Percentiles rank a stretch among this genome's conserved stretches.
Conservation (phyloP, 2,888 invertebrate species). For the Isotomurus palustris region DNA sequence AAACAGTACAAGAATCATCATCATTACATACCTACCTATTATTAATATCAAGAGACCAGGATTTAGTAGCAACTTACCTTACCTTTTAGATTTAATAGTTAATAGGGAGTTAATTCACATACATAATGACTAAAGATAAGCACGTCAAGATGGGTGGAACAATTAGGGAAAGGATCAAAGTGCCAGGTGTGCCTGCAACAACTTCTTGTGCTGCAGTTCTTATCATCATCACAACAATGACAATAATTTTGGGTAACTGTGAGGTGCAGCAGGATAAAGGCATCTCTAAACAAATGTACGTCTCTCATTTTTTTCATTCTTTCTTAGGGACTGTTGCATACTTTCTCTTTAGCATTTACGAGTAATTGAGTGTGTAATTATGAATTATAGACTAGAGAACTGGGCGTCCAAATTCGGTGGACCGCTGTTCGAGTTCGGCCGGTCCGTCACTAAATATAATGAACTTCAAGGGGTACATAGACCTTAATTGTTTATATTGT, state of each 20-base stretch:
- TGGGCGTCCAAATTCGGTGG: conserved; percentile 76
- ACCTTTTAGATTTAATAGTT: too few relatives aligned
- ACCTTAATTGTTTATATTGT: conserved; percentile 47
- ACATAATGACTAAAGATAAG: too few relatives aligned
- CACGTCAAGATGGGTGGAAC: too few relatives aligned
- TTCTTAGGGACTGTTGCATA: too few relatives aligned
- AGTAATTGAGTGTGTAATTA: background rate
- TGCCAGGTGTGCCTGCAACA: too few relatives aligned
- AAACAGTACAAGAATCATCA: too few relatives aligned
- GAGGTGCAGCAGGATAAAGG: conserved; percentile 20
- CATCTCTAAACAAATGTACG: conserved; percentile 34
- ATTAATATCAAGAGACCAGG: too few relatives aligned
- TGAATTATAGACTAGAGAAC: conserved; percentile 64
- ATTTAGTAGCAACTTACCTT: too few relatives aligned
- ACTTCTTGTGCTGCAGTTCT: background rate
- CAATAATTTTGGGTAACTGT: background rate
- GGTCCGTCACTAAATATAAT: conserved; percentile 68
- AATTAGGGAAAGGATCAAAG: too few relatives aligned
- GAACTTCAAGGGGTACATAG: conserved; percentile 72
- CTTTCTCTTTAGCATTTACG: background rate
- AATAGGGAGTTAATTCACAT: too few relatives aligned
- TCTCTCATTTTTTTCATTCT: background rate
- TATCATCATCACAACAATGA: background rate
- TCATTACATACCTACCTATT: too few relatives aligned
- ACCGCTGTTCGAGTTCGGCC: conserved; percentile 72